Evolutionary conservation across 2,888 invertebrate genomes (phyloP), one percentile per base, ranked within the genome.

Genomic region (Dolichopus griseipennis): DNA sequence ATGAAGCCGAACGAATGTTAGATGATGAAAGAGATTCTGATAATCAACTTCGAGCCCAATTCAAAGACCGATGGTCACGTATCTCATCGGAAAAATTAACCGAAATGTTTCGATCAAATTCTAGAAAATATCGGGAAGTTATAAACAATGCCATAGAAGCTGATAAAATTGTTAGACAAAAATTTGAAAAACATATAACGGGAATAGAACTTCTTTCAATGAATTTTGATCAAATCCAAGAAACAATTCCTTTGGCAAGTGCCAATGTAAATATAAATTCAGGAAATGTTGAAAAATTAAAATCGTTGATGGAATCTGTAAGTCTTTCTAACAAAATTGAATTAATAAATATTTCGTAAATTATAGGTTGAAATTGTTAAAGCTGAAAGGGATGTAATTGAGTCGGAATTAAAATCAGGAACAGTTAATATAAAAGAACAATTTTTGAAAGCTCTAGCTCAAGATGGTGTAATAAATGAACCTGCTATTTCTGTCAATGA

Each of bases 21-120:
- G 89, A 90, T 75, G 97, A 97, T 80, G 99, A 99, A 82, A 90
- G 90, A 73, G 88, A 90, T 73, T 92, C 95, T 1, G 99, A 99
- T 81, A 88, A 88, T 75, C 88, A 92, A 76, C 84, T 99, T 73
- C 86, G 93, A 69, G 83, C 84, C 64, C 97, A 98, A 84, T 97
- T 98, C 80, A 93, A 93, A 75, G 92, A 93, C 72, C 88, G 90
- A 71, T 99, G 99, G 99, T 87, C 89, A 1, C 87, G 99, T 76
- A 94, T 93, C 33, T 86, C 92, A 1, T 97, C 97, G 0, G 88
- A 86, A 33, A 89, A 89, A 78, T 86, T 99, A 68, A 98, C 97
- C 0, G 92, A 91, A 76, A 91, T 94, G 77, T 92, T 97, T 79
- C 87, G 88, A 72, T 86, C 89, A 67, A 97, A 97, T 83, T 87